Conservation (phyloP, 2,797 vertebrate genomes). For the Zalophus californianus region DNA sequence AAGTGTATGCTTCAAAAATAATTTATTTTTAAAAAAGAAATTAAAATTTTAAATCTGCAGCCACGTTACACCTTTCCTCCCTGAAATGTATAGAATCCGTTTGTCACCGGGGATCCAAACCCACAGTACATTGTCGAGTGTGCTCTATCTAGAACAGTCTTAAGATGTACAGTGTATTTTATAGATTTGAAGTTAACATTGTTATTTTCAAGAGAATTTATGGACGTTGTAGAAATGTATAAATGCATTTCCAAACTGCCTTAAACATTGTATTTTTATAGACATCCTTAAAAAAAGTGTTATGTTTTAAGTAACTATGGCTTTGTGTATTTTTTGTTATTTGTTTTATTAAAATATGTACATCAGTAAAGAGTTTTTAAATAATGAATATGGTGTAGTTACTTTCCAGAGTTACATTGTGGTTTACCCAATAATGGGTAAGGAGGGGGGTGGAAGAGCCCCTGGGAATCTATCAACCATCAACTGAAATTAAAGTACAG, state of each 20-base stretch:
- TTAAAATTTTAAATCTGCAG: slow-evolving; percentile 89
- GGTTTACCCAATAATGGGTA: slow-evolving; percentile 72
- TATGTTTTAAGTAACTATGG: slow-evolving; percentile 89
- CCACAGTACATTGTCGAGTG: slow-evolving; percentile 85
- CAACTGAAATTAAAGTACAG: slow-evolving; percentile 80
- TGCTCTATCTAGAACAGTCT: slow-evolving; percentile 86
- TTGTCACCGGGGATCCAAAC: slow-evolving; percentile 90
- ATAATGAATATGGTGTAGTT: slow-evolving; percentile 84
- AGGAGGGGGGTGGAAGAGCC: slow-evolving; percentile 7
- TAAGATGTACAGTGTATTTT: slow-evolving; percentile 95
- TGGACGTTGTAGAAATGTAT: slow-evolving; percentile 95
- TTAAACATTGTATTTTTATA: slow-evolving; percentile 96
- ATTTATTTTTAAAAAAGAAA: slow-evolving; percentile 94
- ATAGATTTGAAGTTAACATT: slow-evolving; percentile 94
- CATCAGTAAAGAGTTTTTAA: slow-evolving; percentile 90
- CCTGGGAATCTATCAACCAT: slow-evolving; percentile 62
- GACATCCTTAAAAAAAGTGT: slow-evolving; percentile 90
- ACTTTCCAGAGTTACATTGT: slow-evolving; percentile 79
- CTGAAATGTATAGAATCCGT: slow-evolving; percentile 83
- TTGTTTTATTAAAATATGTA: slow-evolving; percentile 85
- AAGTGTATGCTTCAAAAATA: slow-evolving; percentile 94
- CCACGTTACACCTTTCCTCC: slow-evolving; percentile 77
- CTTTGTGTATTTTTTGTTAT: slow-evolving; percentile 87
- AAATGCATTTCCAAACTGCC: slow-evolving; percentile 95
- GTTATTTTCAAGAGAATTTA: slow-evolving; percentile 95